Evolutionary conservation across 2,113 vertebrate genomes (phyloP), one percentile per base, ranked within the genome.

Genomic region (Cynoglossus semilaevis): DNA sequence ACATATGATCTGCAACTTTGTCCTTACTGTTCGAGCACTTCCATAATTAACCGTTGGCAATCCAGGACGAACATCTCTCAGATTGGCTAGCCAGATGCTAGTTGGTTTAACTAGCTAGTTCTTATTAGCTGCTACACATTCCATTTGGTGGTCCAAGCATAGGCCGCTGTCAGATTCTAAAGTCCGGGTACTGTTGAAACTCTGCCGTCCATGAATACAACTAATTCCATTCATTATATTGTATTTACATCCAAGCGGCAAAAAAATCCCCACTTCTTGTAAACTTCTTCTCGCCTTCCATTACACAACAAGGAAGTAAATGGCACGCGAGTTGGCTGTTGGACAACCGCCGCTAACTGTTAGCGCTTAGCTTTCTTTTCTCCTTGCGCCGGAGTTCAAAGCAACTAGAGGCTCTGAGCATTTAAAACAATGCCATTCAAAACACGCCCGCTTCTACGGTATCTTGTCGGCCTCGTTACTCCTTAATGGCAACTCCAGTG

Each of bases 261-360:
- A 53, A 68, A 54, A 38, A 60, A 64, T 35, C 40, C 65, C 45
- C 54, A 52, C 62, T 58, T 13, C 58, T 63, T 19, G 19, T 50
- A 67, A 85, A 85, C 76, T 85, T 87, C 63, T 83, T 52, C 45
- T 76, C 58, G 56, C 56, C 77, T 67, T 62, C 79, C 79, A 87
- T 88, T 72, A 40, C 74, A 62, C 62, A 89, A 88, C 82, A 82
- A 87, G 89, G 88, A 91, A 89, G 87, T 88, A 78, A 48, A 34
- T 56, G 63, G 62, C 82, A 87, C 80, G 54, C 83, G 70, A 76
- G 76, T 61, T 67, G 44, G 67, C 63, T 12, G 67, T 58, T 12
- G 58, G 47, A n/a, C 70, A 72, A 60, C 67, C 46, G 34, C 60
- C n/a, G n/a, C 50, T 68, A 67, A 71, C 75, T 47, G 53, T 74